A percentile compares a stretch with the other conserved stretches of the same genome.
Conservation (phyloP, 2,797 vertebrate genomes). For the Eulemur mongoz region DNA sequence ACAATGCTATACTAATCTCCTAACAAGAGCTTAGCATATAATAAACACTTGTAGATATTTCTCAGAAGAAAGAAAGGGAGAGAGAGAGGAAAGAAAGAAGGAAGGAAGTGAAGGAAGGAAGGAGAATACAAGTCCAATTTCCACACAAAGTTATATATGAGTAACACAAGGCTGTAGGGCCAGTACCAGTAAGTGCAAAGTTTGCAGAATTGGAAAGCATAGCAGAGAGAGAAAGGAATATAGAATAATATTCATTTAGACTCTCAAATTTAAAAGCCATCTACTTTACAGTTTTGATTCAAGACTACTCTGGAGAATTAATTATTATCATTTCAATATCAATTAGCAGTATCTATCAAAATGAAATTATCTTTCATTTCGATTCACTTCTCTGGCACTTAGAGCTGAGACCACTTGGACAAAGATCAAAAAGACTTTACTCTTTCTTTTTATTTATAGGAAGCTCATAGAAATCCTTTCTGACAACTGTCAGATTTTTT, state of each 20-base stretch:
- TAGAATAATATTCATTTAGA: background rate
- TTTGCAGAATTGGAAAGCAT: background rate
- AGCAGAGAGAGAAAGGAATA: background rate
- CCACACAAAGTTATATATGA: background rate
- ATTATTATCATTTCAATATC: slow-evolving; percentile 12
- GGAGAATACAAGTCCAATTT: background rate
- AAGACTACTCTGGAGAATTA: background rate
- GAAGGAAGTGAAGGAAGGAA: background rate
- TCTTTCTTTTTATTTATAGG: slow-evolving; percentile 26
- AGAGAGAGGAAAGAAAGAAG: too few species aligned
- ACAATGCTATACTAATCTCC: background rate
- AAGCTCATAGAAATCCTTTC: slow-evolving; percentile 18
- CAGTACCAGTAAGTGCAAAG: background rate
- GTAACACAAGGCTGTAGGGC: background rate
- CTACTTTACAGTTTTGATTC: background rate
- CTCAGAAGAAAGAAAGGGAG: background rate
- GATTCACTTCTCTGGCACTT: background rate
- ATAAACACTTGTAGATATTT: background rate
- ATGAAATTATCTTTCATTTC: background rate
- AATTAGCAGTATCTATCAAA: slow-evolving; percentile 19
- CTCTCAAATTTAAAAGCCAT: background rate
- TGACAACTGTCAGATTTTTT: slow-evolving; percentile 42
- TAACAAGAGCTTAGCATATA: background rate
- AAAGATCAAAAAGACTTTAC: slow-evolving; percentile 8
- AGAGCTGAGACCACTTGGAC: slow-evolving; percentile 25